phyloP scores from a whole-genome alignment of 2,797 vertebrate genomes.

The Crenichthys baileyi region DNA sequence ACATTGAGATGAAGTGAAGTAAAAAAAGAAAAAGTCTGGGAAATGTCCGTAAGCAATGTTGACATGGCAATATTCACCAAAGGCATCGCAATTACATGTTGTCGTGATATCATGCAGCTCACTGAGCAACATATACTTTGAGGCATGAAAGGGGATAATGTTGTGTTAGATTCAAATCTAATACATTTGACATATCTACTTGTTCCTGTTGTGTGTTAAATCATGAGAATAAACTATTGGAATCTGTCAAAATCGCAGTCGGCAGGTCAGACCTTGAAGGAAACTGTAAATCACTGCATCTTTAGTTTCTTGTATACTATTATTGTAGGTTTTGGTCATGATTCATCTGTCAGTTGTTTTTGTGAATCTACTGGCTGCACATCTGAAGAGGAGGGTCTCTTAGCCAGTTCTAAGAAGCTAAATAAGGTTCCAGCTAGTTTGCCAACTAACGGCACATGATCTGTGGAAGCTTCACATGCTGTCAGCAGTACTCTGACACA shows the following conservation, averaged over 20 bases:
- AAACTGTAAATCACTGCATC: background rate
- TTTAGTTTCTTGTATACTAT: background rate
- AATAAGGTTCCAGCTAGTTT: slow-evolving; percentile 56
- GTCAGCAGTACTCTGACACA: slow-evolving; percentile 23
- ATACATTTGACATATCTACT: background rate
- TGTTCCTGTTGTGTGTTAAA: background rate
- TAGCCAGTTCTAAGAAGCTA: slow-evolving; percentile 28
- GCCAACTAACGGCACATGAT: slow-evolving; percentile 66
- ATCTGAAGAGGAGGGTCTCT: slow-evolving; percentile 8
- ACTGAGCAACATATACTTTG: background rate
- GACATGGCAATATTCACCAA: background rate
- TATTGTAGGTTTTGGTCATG: background rate
- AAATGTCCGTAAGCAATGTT: background rate
- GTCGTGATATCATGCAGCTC: background rate
- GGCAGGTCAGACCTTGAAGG: background rate
- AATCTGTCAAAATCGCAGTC: background rate
- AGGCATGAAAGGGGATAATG: background rate
- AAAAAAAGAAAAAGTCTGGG: background rate
- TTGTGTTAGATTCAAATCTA: background rate
- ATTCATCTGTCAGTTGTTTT: background rate
- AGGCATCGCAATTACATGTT: background rate
- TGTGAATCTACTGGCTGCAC: background rate
- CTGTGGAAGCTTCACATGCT: slow-evolving; percentile 25
- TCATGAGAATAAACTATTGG: background rate
- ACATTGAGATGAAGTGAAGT: no score